These are phyloP conservation scores for Cactoblastis cactorum DNA, from an alignment of 2,888 invertebrate species.

Conservation along the genomic window DNA sequence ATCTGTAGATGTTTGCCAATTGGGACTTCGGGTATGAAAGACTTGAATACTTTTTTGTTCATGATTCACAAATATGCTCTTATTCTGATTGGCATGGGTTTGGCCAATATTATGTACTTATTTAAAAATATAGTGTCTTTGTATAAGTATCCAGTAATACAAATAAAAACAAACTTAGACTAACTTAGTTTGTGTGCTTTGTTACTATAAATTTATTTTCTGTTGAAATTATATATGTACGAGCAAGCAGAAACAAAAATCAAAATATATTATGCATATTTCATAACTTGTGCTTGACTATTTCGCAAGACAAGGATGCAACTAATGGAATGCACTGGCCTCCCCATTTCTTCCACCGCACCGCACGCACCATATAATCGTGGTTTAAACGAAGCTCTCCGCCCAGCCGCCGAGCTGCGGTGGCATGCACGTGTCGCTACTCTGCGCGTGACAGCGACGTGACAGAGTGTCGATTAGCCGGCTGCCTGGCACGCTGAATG, in stretches of 20 bases:
- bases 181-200: no score
- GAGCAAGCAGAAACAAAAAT: no score
- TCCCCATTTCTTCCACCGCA: slow-evolving; percentile 15
- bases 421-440: slow-evolving; percentile 7
- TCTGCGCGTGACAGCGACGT: slow-evolving; percentile 14
- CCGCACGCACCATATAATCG: slow-evolving; percentile 1
- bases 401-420: not conserved
- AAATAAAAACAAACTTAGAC: no score
- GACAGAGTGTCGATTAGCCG: slow-evolving; percentile 18
- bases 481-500: slow-evolving; percentile 7
- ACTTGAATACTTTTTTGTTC: no score
- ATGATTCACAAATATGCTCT: no score
- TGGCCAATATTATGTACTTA: no score
- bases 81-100: no score
- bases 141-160: no score
- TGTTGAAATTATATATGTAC: no score
- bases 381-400: not conserved
- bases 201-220: not conserved
- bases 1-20: slow-evolving; percentile 41
- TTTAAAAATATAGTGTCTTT: no score
- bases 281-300: not conserved
- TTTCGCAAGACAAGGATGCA: not conserved
- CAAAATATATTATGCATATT: no score
- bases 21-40: slow-evolving; percentile 29
- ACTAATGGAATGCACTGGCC: slow-evolving; percentile 12